These are phyloP conservation scores for Nibea albiflora DNA, from an alignment of 2,113 vertebrate species.

Conservation along the genomic window DNA sequence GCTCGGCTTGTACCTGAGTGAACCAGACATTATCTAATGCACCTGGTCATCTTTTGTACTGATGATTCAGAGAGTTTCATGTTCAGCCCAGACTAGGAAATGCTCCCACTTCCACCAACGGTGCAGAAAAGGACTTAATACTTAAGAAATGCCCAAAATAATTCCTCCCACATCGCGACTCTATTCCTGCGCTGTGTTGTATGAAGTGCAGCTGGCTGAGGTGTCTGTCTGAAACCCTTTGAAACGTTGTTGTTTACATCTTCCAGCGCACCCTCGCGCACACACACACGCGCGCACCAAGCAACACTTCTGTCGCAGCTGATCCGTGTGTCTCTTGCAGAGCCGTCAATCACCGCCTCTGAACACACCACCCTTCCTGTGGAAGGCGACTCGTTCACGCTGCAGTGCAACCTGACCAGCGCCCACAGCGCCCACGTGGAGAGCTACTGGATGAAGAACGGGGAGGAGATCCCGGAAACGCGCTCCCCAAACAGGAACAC, in stretches of 20 bases:
- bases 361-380: slow-evolving; percentile 84
- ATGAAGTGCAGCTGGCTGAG: slow-evolving; percentile 12
- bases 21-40: neutral
- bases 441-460: slow-evolving; percentile 97
- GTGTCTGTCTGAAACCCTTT: slow-evolving; percentile 31
- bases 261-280: slow-evolving; percentile 5
- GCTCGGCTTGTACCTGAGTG: neutral
- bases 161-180: slow-evolving; percentile 37
- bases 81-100: neutral
- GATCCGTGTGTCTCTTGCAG: slow-evolving; percentile 84
- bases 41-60: neutral
- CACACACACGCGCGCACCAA: neutral
- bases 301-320: slow-evolving; percentile 31
- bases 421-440: slow-evolving; percentile 74
- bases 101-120: slow-evolving; percentile 16
- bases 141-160: slow-evolving; percentile 32
- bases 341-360: slow-evolving; percentile 90
- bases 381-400: slow-evolving; percentile 75
- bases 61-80: slow-evolving; percentile 27
- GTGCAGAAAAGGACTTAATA: slow-evolving; percentile 17
- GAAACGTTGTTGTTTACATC: slow-evolving; percentile 25
- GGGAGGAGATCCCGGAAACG: slow-evolving; percentile 88
- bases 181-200: slow-evolving; percentile 21
- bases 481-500: slow-evolving; percentile 79
- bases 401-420: slow-evolving; percentile 96